Evolutionary conservation across 2,797 vertebrate species (phyloP).

Genomic region (Anguilla pacifica): DNA sequence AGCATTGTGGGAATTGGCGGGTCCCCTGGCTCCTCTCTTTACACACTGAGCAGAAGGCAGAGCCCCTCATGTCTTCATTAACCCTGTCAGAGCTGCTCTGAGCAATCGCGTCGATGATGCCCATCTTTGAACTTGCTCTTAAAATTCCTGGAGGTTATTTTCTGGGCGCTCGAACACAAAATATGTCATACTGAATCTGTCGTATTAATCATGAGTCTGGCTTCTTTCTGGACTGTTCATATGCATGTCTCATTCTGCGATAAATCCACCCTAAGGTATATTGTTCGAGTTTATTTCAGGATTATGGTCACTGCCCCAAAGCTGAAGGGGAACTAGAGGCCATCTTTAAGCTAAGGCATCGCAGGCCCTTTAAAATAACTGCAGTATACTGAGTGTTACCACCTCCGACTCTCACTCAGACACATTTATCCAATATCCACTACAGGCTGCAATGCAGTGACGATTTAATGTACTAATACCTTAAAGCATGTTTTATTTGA

Average conservation of each 20-base stretch:
- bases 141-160: neutral
- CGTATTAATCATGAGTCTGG: no score
- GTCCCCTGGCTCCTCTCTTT: conserved; percentile 12
- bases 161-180: neutral
- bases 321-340: neutral
- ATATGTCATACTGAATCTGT: neutral
- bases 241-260: neutral
- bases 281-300: neutral
- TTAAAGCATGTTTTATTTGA: neutral
- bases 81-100: conserved; percentile 18
- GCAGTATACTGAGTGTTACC: neutral
- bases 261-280: neutral
- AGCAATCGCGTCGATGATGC: neutral
- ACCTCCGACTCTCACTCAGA: neutral
- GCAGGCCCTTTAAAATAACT: no score
- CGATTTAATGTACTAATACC: neutral
- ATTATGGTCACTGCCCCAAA: neutral
- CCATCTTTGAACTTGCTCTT: neutral
- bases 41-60: conserved; percentile 14
- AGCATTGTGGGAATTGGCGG: conserved; percentile 43
- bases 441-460: neutral
- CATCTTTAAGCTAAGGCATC: neutral
- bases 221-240: no score
- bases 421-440: neutral
- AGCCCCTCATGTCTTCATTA: conserved; percentile 19